A percentile compares a stretch with the other conserved stretches of the same genome.
Evolutionary conservation across 2,113 vertebrate genomes (phyloP).

Genomic region (Corythornis madagascariensis): DNA sequence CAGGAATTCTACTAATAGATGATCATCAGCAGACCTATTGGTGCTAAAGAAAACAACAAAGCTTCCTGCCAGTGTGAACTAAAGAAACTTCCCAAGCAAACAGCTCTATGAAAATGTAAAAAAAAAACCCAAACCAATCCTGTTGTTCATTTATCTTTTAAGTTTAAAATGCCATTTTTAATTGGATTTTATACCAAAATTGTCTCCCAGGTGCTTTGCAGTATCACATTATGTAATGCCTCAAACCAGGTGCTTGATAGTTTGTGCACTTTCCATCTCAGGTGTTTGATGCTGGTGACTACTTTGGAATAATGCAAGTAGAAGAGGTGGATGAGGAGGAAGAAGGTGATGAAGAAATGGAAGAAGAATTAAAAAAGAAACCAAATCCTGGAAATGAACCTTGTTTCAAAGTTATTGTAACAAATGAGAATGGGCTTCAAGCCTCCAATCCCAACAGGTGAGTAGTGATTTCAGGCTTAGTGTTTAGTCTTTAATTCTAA

Average conservation of each 20-base stretch:
- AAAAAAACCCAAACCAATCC: background rate
- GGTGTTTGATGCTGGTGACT: constrained; percentile 93
- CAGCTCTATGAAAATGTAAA: background rate
- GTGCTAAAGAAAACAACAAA: background rate
- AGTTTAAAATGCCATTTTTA: background rate
- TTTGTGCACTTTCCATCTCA: constrained; percentile 41
- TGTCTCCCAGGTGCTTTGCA: background rate
- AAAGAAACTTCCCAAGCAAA: background rate
- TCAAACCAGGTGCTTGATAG: background rate
- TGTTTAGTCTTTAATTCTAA: background rate
- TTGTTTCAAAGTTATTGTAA: constrained; percentile 88
- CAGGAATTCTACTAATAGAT: background rate
- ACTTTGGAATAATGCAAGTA: constrained; percentile 93
- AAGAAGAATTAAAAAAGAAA: constrained; percentile 43
- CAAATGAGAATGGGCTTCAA: constrained; percentile 83
- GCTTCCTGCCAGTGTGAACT: background rate
- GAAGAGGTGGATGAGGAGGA: constrained; percentile 76
- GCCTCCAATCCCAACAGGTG: constrained; percentile 84
- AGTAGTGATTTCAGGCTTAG: background rate
- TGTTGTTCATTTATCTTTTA: background rate
- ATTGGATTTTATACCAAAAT: background rate
- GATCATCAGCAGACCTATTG: background rate
- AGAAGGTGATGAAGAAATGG: constrained; percentile 53
- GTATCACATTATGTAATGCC: background rate
- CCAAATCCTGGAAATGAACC: constrained; percentile 68